A percentile compares a stretch with the other conserved stretches of the same genome.
These are phyloP conservation scores for Lutjanus erythropterus DNA, from an alignment of 2,113 vertebrate genomes.

Conservation along the genomic window DNA sequence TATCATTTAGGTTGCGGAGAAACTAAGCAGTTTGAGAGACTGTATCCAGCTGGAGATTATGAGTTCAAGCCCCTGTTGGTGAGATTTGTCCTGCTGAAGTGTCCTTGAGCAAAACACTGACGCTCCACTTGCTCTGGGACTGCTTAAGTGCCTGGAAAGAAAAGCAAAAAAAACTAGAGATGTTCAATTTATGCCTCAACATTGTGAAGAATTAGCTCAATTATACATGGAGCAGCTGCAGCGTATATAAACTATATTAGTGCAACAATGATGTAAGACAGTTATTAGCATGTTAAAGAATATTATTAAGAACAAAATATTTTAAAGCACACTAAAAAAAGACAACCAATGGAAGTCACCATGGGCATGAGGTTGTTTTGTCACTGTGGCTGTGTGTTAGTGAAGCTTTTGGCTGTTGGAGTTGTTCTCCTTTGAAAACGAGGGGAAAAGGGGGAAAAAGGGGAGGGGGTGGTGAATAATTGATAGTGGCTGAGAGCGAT, in stretches of 20 bases:
- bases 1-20: not conserved
- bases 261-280: conserved; percentile 53
- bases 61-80: not conserved
- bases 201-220: not conserved
- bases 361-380: conserved; percentile 45
- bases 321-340: conserved; percentile 35
- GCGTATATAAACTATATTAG: conserved; percentile 8
- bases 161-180: conserved; percentile 16
- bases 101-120: conserved; percentile 37
- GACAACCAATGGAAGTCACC: conserved; percentile 52
- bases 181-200: not conserved
- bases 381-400: conserved; percentile 44
- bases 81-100: not conserved
- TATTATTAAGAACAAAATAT: conserved; percentile 15
- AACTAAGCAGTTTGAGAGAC: not conserved
- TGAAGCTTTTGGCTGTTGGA: conserved; percentile 56
- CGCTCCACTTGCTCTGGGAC: not conserved
- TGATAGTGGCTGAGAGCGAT: conserved; percentile 87
- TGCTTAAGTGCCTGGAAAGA: conserved; percentile 3
- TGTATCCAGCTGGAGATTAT: not conserved
- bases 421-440: conserved; percentile 72
- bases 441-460: conserved; percentile 41
- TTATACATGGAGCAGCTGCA: conserved; percentile 14
- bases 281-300: conserved; percentile 50
- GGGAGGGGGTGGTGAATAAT: conserved; percentile 82